A percentile compares a stretch with the other conserved stretches of the same genome.
These are phyloP conservation scores for Acipenser transmontanus DNA, from an alignment of 2,797 vertebrate genomes.

Conservation along the genomic window DNA sequence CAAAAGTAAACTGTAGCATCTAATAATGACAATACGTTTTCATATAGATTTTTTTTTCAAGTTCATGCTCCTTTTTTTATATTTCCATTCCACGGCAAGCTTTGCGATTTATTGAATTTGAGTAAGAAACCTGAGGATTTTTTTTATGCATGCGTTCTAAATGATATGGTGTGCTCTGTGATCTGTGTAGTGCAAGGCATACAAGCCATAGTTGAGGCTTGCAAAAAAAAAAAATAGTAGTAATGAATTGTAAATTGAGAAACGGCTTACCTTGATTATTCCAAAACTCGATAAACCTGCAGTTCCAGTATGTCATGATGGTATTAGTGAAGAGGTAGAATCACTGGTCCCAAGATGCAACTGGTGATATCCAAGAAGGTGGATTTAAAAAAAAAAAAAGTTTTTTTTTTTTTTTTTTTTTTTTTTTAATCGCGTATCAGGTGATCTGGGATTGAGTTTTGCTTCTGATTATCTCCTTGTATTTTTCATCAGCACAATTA, in stretches of 20 bases:
- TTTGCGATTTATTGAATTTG: constrained; percentile 38
- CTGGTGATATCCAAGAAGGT: constrained; percentile 43
- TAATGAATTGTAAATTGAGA: constrained; percentile 84
- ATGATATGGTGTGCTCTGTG: too few species aligned
- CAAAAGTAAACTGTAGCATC: constrained; percentile 9
- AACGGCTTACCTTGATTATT: constrained; percentile 60
- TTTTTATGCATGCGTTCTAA: constrained; percentile 20
- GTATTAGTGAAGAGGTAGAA: constrained; percentile 51
- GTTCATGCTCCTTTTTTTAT: constrained; percentile 11
- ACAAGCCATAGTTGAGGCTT: constrained; percentile 31
- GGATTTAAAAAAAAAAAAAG: constrained; percentile 8
- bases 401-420: constrained; percentile 16
- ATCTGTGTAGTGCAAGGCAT: constrained; percentile 22
- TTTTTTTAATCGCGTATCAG: constrained; percentile 43
- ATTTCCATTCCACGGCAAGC: constrained; percentile 38
- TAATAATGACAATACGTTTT: background rate
- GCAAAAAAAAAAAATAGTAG: constrained; percentile 28
- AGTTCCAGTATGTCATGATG: constrained; percentile 36
- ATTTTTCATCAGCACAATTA: constrained; percentile 79
- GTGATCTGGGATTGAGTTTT: constrained; percentile 55
- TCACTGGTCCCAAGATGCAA: constrained; percentile 57
- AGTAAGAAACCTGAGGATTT: constrained; percentile 54
- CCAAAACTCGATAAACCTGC: constrained; percentile 70
- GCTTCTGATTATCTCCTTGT: constrained; percentile 65
- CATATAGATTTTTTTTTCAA: too few species aligned